A percentile compares a stretch with the other conserved stretches of the same genome.
Conservation (phyloP, 2,888 invertebrate genomes). For the Myopa testacea region DNA sequence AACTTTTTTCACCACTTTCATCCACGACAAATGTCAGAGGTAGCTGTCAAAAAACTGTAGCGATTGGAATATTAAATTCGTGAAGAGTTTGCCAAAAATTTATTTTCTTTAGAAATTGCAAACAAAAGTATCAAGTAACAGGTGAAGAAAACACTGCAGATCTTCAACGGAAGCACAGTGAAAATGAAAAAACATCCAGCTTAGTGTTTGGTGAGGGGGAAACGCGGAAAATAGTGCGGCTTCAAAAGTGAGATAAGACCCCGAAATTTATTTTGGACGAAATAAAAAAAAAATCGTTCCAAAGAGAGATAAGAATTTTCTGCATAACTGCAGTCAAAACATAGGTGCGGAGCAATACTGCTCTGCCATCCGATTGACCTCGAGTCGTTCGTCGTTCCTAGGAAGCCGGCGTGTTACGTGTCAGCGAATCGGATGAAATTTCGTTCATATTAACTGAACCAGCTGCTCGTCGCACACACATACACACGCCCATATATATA, state of each 20-base stretch:
- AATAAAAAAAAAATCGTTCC: constrained; percentile 4
- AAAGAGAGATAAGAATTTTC: constrained; percentile 30
- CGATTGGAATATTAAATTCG: constrained; percentile 1
- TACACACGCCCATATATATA: too few relatives aligned
- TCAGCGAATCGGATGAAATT: not conserved
- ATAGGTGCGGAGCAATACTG: constrained; percentile 15
- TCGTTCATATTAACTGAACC: not conserved
- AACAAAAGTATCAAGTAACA: too few relatives aligned
- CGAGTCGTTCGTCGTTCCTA: not conserved
- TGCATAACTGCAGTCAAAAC: not conserved
- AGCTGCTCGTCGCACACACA: not conserved
- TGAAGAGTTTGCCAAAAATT: constrained; percentile 14
- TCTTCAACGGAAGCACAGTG: too few relatives aligned
- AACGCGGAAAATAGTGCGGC: too few relatives aligned
- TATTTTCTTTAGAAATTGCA: too few relatives aligned
- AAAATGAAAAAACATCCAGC: too few relatives aligned
- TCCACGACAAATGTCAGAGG: not conserved
- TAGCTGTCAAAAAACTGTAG: constrained; percentile 23
- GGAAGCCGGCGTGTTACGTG: not conserved
- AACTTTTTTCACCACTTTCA: constrained; percentile 10
- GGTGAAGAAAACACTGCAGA: not conserved
- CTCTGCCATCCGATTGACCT: constrained; percentile 5
- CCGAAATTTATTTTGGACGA: constrained; percentile 18
- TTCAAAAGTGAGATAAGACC: not conserved
- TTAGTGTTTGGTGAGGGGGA: too few relatives aligned